Evolutionary conservation across 2,113 vertebrate genomes (phyloP).

Genomic region (Pseudopipra pipra): DNA sequence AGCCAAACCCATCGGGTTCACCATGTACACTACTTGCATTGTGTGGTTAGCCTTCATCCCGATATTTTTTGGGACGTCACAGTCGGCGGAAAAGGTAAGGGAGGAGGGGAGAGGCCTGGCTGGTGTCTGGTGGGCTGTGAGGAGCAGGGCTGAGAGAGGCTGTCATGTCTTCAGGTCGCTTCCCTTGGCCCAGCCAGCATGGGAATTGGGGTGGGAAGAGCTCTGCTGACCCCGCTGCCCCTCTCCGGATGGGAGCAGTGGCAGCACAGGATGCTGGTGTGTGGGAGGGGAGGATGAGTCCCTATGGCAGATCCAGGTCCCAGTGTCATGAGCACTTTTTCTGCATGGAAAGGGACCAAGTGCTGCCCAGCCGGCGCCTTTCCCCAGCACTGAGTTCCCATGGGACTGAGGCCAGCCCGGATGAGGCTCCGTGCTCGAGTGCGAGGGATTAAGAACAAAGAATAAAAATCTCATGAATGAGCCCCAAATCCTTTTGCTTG

Average conservation of each 20-base stretch:
- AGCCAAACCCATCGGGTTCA: conserved; percentile 97
- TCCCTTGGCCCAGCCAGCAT: rapidly evolving
- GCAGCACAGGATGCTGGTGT: background rate
- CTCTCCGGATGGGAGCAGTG: background rate
- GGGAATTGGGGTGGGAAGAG: background rate
- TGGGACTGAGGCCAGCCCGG: background rate
- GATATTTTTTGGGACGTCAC: conserved; percentile 96
- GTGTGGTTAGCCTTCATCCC: conserved; percentile 98
- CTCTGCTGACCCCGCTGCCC: background rate
- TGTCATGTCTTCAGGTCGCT: background rate
- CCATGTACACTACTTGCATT: conserved; percentile 98
- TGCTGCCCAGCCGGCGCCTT: background rate
- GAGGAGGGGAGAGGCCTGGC: background rate
- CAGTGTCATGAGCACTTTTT: background rate
- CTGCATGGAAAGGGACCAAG: rapidly evolving
- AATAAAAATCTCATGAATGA: conserved; percentile 25
- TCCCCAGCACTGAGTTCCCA: background rate
- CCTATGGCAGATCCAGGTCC: background rate
- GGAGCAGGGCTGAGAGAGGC: background rate
- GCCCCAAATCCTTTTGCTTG: conserved; percentile 46
- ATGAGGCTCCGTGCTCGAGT: background rate
- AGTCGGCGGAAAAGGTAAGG: conserved; percentile 87
- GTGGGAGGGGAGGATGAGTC: background rate
- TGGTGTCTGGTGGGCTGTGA: background rate
- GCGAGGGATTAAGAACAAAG: conserved; percentile 34